Percentiles rank a stretch among this genome's conserved stretches.
Conservation (phyloP, 2,113 vertebrate genomes). For the Thymallus thymallus region DNA sequence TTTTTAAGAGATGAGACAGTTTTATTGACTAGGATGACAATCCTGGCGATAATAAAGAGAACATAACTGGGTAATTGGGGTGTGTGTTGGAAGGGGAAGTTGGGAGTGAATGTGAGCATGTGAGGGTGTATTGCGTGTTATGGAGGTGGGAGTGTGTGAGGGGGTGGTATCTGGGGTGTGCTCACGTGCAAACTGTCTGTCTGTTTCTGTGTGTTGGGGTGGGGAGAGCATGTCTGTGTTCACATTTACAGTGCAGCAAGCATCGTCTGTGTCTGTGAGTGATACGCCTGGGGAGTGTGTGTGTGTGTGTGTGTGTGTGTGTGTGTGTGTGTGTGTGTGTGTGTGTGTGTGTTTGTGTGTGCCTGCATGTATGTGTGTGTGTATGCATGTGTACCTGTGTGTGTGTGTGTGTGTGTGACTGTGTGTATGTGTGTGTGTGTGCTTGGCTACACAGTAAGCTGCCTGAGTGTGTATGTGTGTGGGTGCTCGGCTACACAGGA, state of each 20-base stretch:
- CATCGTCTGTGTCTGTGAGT: not conserved
- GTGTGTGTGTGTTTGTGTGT: not conserved
- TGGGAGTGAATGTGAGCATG: conserved; percentile 19
- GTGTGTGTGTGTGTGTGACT: not conserved
- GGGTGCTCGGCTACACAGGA: not conserved
- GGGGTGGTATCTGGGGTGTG: not conserved
- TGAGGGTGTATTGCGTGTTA: conserved; percentile 26
- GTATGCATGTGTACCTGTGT: too few relatives aligned
- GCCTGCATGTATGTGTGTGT: too few relatives aligned
- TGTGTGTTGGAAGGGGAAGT: conserved; percentile 27
- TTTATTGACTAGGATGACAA: conserved; percentile 56
- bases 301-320: not conserved
- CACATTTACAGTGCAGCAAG: too few relatives aligned
- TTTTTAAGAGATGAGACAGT: conserved; percentile 65
- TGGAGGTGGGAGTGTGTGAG: not conserved
- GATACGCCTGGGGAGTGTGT: not conserved
- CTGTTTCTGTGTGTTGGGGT: too few relatives aligned
- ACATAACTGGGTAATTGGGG: conserved; percentile 56
- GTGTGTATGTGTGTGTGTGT: not conserved
- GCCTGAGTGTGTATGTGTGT: not conserved
- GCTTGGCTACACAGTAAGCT: too few relatives aligned
- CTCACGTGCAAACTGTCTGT: too few relatives aligned
- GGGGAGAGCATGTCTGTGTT: too few relatives aligned
- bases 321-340: conserved; percentile 6
- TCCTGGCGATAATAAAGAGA: conserved; percentile 51